Evolutionary conservation across 1,140 invertebrate species (phyloP).

Genomic region (Drosophila truncata): DNA sequence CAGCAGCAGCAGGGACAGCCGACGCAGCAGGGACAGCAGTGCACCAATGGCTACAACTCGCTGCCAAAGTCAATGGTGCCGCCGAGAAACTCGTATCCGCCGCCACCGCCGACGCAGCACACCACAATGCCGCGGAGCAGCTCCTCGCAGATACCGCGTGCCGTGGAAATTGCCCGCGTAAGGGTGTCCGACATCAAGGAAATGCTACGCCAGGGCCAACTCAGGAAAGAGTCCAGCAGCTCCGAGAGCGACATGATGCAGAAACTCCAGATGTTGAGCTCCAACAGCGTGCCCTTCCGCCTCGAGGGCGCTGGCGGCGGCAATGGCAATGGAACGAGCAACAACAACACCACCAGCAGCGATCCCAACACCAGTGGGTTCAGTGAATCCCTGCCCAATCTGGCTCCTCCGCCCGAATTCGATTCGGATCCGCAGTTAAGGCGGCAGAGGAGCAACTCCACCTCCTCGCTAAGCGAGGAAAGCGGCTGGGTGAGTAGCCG

Average conservation of each 20-base stretch:
- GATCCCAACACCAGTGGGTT: slow-evolving; percentile 76
- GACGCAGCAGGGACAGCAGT: slow-evolving; percentile 5
- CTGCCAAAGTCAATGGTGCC: slow-evolving; percentile 85
- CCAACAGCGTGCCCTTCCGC: slow-evolving; percentile 74
- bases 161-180: slow-evolving; percentile 80
- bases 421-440: slow-evolving; percentile 54
- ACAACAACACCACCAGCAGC: slow-evolving; percentile 77
- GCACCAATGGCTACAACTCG: slow-evolving; percentile 71
- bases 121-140: slow-evolving; percentile 79
- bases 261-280: slow-evolving; percentile 69
- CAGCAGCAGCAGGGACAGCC: slow-evolving; percentile 6
- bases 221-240: slow-evolving; percentile 77
- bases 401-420: slow-evolving; percentile 87
- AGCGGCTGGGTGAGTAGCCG: slow-evolving; percentile 92
- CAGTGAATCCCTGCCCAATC: slow-evolving; percentile 88
- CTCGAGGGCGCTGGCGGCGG: slow-evolving; percentile 34
- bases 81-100: slow-evolving; percentile 88
- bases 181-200: slow-evolving; percentile 83
- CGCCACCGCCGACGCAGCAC: slow-evolving; percentile 78
- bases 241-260: slow-evolving; percentile 80
- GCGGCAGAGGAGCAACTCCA: slow-evolving; percentile 87
- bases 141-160: slow-evolving; percentile 71
- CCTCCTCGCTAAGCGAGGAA: slow-evolving; percentile 91
- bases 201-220: slow-evolving; percentile 75
- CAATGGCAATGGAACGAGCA: slow-evolving; percentile 82